phyloP scores from a whole-genome alignment of 2,797 vertebrate species.

The Squalus acanthias region DNA sequence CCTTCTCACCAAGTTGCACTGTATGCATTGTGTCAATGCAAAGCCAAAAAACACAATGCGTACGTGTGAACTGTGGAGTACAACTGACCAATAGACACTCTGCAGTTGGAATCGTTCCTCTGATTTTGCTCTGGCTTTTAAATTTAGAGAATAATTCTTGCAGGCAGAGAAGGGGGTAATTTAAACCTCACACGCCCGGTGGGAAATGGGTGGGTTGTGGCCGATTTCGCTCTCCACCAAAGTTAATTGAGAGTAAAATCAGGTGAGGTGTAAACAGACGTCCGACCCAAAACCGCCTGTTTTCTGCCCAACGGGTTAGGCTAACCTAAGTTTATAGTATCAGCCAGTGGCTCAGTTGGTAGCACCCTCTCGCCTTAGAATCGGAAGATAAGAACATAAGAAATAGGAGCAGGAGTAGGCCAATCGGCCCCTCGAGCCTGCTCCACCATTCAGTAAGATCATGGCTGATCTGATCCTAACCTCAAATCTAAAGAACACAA shows the following conservation, averaged over 20 bases:
- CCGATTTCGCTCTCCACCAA: neutral
- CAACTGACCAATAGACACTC: neutral
- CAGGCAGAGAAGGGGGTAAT: neutral
- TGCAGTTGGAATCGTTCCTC: neutral
- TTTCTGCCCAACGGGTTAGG: neutral
- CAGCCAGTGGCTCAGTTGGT: no score
- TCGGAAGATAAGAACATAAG: no score
- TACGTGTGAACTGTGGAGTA: neutral
- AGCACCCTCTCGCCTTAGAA: no score
- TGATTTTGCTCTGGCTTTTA: neutral
- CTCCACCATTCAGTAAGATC: no score
- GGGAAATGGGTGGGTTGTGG: neutral
- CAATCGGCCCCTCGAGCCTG: no score
- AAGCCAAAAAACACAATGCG: no score
- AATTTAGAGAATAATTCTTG: neutral
- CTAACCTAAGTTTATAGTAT: neutral
- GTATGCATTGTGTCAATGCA: neutral
- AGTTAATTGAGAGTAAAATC: neutral
- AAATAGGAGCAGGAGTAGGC: no score
- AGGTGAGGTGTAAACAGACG: neutral
- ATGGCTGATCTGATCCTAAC: no score
- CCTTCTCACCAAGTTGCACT: neutral
- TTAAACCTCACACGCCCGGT: neutral
- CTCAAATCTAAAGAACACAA: no score
- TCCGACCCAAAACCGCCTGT: neutral